These are phyloP conservation scores for Sebastes hubbsi DNA, from an alignment of 2,797 vertebrate species.

Conservation along the genomic window DNA sequence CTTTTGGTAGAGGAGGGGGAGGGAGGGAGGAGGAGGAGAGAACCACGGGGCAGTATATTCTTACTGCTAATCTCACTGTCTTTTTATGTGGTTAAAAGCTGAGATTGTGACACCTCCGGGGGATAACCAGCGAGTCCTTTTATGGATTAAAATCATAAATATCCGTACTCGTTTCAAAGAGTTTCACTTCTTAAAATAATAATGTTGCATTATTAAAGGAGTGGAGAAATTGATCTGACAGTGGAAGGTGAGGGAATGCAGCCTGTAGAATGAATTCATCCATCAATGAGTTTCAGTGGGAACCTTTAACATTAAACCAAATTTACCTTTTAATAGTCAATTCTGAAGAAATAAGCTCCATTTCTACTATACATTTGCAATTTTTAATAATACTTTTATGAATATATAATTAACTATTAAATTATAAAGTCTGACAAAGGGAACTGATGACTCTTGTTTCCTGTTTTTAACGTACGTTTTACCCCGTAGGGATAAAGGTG, in stretches of 20 bases:
- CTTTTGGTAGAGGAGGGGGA: conserved; percentile 24
- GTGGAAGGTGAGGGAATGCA: conserved; percentile 57
- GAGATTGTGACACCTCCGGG: conserved; percentile 65
- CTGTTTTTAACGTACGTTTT: neutral
- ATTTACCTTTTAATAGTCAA: conserved; percentile 10
- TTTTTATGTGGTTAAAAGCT: conserved; percentile 72
- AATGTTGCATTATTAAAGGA: conserved; percentile 31
- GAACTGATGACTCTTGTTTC: neutral
- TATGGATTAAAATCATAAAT: conserved; percentile 65
- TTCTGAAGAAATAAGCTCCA: neutral
- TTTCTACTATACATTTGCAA: neutral
- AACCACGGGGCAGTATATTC: conserved; percentile 57
- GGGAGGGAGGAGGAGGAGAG: conserved; percentile 31
- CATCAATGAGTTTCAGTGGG: neutral
- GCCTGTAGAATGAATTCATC: conserved; percentile 31
- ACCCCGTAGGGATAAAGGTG: neutral
- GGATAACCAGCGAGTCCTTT: conserved; percentile 53
- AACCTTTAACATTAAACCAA: neutral
- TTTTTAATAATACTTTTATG: neutral
- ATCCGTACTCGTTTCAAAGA: conserved; percentile 43
- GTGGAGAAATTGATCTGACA: conserved; percentile 16
- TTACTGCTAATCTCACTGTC: conserved; percentile 68
- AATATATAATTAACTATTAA: neutral
- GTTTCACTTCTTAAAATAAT: conserved; percentile 55
- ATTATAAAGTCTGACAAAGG: conserved; percentile 16